Conservation (phyloP, 35 echinoderm and acorn worm species). For the Apostichopus californicus region DNA sequence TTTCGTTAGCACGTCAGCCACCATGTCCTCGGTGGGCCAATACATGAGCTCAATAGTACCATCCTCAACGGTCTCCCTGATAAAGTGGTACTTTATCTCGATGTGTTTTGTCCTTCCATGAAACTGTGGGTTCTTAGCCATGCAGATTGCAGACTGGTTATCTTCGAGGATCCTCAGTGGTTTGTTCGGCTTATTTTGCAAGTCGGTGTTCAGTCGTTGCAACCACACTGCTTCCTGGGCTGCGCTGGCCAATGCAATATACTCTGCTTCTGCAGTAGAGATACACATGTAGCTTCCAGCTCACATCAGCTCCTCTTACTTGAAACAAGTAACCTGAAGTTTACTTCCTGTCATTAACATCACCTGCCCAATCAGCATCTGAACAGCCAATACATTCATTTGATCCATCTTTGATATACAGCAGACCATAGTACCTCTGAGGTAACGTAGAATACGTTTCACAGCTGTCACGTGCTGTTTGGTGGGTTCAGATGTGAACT, state of each 20-base stretch:
- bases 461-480: background rate
- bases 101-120: background rate
- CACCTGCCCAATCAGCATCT: conserved; percentile 27
- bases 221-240: conserved; percentile 39
- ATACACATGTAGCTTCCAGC: conserved; percentile 25
- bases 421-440: conserved; percentile 12
- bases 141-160: background rate
- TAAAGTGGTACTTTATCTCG: conserved; percentile 4
- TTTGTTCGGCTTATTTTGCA: background rate
- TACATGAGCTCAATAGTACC: conserved; percentile 7
- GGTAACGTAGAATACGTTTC: conserved; percentile 27
- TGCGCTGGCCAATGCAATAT: conserved; percentile 1
- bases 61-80: background rate
- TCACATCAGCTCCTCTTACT: background rate
- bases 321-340: conserved; percentile 18
- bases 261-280: conserved; percentile 41
- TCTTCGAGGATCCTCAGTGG: background rate
- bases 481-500: background rate
- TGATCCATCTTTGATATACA: background rate
- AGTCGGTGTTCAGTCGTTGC: background rate
- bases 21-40: background rate
- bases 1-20: background rate
- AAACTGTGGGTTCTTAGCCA: background rate
- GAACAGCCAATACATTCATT: conserved; percentile 20
- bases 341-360: conserved; percentile 16